Evolutionary conservation across 2,113 vertebrate species (phyloP).

Genomic region (Scytalopus superciliaris): DNA sequence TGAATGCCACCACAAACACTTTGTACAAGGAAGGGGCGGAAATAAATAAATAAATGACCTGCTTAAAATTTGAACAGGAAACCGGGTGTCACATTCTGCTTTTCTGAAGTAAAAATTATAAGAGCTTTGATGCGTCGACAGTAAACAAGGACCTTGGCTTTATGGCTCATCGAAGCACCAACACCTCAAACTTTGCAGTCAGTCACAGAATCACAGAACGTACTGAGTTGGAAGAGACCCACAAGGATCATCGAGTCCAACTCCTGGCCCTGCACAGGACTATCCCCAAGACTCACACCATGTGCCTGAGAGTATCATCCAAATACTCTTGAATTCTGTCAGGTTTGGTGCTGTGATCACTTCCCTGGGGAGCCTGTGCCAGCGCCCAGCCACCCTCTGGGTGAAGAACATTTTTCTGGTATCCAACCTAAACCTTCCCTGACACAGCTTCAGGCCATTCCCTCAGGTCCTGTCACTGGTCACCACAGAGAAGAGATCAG

Average conservation of each 20-base stretch:
- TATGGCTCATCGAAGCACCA: neutral
- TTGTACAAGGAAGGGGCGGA: neutral
- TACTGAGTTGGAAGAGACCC: neutral
- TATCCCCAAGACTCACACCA: neutral
- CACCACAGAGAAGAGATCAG: too few species aligned
- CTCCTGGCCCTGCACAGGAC: neutral
- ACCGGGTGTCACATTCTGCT: neutral
- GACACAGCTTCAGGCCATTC: too few species aligned
- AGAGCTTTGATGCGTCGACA: neutral
- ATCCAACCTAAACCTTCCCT: too few species aligned
- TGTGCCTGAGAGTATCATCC: neutral
- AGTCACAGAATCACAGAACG: neutral
- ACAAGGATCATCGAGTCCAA: neutral
- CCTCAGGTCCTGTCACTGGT: too few species aligned
- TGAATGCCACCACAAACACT: neutral
- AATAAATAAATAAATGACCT: neutral
- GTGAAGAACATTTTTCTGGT: too few species aligned
- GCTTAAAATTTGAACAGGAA: neutral
- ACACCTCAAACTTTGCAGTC: rapidly evolving
- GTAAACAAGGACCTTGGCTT: neutral
- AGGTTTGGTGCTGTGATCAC: neutral
- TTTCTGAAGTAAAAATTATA: neutral
- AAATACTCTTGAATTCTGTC: neutral
- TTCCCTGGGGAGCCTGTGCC: too few species aligned
- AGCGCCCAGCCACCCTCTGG: too few species aligned